phyloP scores from a whole-genome alignment of 2,113 vertebrate species.

The Forbesichthys agassizii region DNA sequence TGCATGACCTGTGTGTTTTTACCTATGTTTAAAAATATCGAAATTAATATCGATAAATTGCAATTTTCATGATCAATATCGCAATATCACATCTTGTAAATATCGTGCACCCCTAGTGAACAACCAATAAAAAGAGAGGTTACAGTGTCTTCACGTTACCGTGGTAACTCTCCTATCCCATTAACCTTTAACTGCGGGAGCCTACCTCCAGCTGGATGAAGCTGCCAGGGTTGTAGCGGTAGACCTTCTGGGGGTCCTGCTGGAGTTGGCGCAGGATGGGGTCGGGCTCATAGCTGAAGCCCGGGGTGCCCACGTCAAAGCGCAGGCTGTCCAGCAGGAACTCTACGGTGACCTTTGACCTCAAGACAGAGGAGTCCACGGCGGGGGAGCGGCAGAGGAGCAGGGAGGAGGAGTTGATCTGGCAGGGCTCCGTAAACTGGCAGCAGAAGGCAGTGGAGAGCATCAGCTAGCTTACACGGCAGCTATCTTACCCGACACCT shows the following conservation, averaged over 20 bases:
- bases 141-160: too few relatives aligned
- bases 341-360: slow-evolving; percentile 79
- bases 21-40: too few relatives aligned
- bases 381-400: slow-evolving; percentile 87
- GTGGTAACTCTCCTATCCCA: too few relatives aligned
- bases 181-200: background rate
- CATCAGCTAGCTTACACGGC: background rate
- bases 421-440: slow-evolving; percentile 86
- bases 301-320: slow-evolving; percentile 79
- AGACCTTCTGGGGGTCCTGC: slow-evolving; percentile 82
- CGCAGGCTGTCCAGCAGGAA: slow-evolving; percentile 91
- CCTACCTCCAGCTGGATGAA: slow-evolving; percentile 95
- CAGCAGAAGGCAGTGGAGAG: slow-evolving; percentile 17
- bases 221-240: slow-evolving; percentile 94
- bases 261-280: slow-evolving; percentile 81
- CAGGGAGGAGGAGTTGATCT: slow-evolving; percentile 86
- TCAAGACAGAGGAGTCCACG: slow-evolving; percentile 74
- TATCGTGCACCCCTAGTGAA: too few relatives aligned
- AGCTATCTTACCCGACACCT: too few relatives aligned
- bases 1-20: too few relatives aligned
- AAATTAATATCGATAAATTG: too few relatives aligned
- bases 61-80: too few relatives aligned
- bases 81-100: too few relatives aligned
- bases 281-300: slow-evolving; percentile 89
- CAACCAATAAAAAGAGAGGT: too few relatives aligned